A percentile compares a stretch with the other conserved stretches of the same genome.
phyloP scores from a whole-genome alignment of 2,113 vertebrate species.

The Oplegnathus fasciatus region DNA sequence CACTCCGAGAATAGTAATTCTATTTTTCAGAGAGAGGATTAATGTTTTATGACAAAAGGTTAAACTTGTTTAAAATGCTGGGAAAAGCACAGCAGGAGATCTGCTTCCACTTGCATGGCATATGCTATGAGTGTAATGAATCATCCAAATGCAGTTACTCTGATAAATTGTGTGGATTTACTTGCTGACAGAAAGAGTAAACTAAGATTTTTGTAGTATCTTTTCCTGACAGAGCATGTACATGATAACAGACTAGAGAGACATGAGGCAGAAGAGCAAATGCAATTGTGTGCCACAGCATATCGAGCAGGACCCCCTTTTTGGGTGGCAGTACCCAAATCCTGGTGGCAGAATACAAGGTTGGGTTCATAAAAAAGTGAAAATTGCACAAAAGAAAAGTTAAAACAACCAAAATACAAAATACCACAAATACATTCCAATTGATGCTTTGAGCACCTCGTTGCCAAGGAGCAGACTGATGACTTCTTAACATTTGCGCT shows the following conservation, averaged over 20 bases:
- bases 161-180: conserved; percentile 8
- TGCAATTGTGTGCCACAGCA: not conserved
- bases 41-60: not conserved
- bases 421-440: not conserved
- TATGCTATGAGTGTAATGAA: conserved; percentile 15
- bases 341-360: not conserved
- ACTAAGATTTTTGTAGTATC: not conserved
- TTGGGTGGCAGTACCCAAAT: not conserved
- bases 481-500: not conserved
- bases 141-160: conserved; percentile 21
- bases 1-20: not conserved
- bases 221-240: not conserved
- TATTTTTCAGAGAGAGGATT: conserved; percentile 3
- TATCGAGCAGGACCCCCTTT: not conserved
- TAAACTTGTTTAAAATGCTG: conserved; percentile 18
- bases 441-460: not conserved
- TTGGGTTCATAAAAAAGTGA: not conserved
- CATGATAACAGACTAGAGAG: not conserved
- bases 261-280: conserved; percentile 7
- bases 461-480: not conserved
- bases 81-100: not conserved
- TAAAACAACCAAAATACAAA: too few species aligned
- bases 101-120: not conserved
- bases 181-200: not conserved
- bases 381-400: not conserved